These are phyloP conservation scores for Phoenicopterus ruber DNA, from an alignment of 2,113 vertebrate genomes.

Conservation along the genomic window DNA sequence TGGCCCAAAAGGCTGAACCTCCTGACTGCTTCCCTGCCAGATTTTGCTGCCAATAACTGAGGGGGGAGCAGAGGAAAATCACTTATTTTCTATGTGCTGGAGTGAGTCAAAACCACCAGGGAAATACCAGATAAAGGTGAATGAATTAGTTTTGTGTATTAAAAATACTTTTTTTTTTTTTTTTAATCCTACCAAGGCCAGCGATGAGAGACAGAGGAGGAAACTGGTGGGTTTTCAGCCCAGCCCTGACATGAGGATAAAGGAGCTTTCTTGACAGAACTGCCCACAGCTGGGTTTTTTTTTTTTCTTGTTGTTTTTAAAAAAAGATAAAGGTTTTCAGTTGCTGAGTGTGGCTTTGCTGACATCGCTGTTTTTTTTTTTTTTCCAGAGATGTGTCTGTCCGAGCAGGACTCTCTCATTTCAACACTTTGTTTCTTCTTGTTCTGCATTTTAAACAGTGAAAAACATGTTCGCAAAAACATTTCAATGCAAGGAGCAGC, in stretches of 20 bases:
- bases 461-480: accelerated
- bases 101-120: not conserved
- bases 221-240: not conserved
- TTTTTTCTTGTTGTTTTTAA: not conserved
- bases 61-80: not conserved
- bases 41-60: not conserved
- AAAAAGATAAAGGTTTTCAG: not conserved
- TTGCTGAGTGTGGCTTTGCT: not conserved
- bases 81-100: not conserved
- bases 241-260: not conserved
- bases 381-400: not conserved
- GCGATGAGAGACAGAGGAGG: not conserved
- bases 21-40: not conserved
- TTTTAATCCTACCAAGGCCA: not conserved
- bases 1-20: not conserved
- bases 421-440: not conserved
- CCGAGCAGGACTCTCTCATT: not conserved
- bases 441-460: not conserved
- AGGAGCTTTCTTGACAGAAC: not conserved
- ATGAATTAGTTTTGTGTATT: not conserved
- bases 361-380: not conserved
- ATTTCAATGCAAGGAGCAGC: not conserved
- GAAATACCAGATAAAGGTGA: not conserved
- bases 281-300: not conserved
- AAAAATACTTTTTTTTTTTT: not conserved